These are phyloP conservation scores for Coilia nasus DNA, from an alignment of 2,797 vertebrate species.

Conservation along the genomic window DNA sequence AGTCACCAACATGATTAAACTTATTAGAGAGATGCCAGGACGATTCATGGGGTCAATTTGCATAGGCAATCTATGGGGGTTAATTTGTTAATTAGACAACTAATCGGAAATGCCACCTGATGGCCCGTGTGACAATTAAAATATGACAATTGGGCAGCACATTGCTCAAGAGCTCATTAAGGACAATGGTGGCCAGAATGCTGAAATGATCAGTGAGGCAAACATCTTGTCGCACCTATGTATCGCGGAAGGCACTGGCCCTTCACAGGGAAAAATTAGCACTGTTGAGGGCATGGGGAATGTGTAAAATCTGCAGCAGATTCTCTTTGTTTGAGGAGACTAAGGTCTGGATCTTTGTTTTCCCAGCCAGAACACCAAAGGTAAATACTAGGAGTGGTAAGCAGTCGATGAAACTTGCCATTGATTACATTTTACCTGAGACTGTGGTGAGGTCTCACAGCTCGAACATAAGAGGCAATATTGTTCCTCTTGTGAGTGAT, in stretches of 20 bases:
- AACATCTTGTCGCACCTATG: neutral
- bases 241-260: neutral
- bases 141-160: conserved; percentile 11
- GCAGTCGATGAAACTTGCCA: neutral
- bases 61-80: conserved; percentile 5
- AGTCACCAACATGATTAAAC: conserved; percentile 6
- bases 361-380: neutral
- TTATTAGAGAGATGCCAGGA: conserved; percentile 1
- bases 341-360: neutral
- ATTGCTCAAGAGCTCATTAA: neutral
- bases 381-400: neutral
- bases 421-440: conserved; percentile 1
- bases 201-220: neutral
- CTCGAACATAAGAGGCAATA: neutral
- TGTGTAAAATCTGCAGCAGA: neutral
- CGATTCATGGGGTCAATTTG: conserved; percentile 22
- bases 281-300: neutral
- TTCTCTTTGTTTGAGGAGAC: neutral
- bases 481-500: neutral
- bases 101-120: neutral
- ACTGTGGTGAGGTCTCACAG: neutral
- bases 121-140: neutral
- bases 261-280: neutral
- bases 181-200: neutral
- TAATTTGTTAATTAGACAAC: conserved; percentile 10